These are phyloP conservation scores for Gopherus evgoodei DNA, from an alignment of 2,113 vertebrate species.

Conservation along the genomic window DNA sequence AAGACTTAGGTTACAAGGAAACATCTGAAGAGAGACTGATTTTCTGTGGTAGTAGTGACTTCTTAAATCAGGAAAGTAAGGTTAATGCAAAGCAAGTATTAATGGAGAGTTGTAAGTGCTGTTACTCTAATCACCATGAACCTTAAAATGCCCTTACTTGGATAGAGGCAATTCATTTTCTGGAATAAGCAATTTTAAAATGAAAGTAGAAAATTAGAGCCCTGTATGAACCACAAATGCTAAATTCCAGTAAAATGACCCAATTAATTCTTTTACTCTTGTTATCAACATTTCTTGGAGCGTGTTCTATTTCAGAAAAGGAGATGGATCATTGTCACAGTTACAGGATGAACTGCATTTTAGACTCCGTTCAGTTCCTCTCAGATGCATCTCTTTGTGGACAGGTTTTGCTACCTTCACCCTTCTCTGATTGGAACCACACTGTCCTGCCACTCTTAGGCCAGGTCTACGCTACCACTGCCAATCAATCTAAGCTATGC, in stretches of 20 bases:
- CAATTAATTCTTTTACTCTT: not conserved
- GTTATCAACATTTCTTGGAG: not conserved
- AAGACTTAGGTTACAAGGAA: not conserved
- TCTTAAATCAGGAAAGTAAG: not conserved
- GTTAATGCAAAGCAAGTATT: not conserved
- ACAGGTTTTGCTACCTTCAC: not conserved
- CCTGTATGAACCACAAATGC: not conserved
- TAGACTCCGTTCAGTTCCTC: not conserved
- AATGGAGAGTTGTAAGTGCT: not conserved
- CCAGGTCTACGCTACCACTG: too few relatives aligned
- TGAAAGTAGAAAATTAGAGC: not conserved
- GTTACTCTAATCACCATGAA: not conserved
- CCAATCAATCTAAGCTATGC: too few relatives aligned
- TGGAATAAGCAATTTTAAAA: not conserved
- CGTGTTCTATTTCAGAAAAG: not conserved
- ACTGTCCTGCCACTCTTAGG: not conserved
- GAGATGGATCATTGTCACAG: not conserved
- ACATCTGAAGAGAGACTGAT: not conserved
- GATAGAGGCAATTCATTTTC: not conserved
- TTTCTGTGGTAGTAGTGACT: not conserved
- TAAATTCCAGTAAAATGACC: not conserved
- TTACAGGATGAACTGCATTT: not conserved
- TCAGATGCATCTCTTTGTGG: not conserved
- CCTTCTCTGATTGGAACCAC: not conserved
- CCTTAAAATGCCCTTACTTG: not conserved